Evolutionary conservation across 2,888 invertebrate species (phyloP).

Genomic region (Ennomos fuscantarius): DNA sequence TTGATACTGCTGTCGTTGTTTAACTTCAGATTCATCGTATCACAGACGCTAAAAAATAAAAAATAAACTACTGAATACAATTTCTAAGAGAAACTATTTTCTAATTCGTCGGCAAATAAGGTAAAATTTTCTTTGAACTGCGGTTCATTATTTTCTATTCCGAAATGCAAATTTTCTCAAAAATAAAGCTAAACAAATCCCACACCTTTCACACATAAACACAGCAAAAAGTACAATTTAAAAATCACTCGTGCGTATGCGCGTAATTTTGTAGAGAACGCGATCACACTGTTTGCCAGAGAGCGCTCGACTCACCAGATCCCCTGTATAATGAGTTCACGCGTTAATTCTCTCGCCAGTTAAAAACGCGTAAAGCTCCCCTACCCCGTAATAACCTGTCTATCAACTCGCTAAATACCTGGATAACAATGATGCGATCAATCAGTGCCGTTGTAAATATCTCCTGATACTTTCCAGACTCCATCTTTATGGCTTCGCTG

Average conservation of each 20-base stretch:
- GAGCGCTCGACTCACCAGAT: slow-evolving; percentile 45
- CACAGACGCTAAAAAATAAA: slow-evolving; percentile 46
- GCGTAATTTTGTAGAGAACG: slow-evolving; percentile 56
- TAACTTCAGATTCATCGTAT: slow-evolving; percentile 74
- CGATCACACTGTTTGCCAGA: slow-evolving; percentile 65
- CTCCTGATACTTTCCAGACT: slow-evolving; percentile 71
- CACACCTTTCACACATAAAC: slow-evolving; percentile 65
- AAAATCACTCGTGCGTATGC: slow-evolving; percentile 50
- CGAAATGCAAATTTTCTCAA: too few species aligned
- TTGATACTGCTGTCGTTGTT: slow-evolving; percentile 66
- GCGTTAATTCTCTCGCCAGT: slow-evolving; percentile 64
- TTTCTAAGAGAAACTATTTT: not conserved
- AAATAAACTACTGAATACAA: slow-evolving; percentile 16
- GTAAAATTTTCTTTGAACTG: too few species aligned
- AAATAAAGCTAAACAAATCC: slow-evolving; percentile 22
- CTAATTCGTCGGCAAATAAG: too few species aligned
- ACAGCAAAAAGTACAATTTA: slow-evolving; percentile 26
- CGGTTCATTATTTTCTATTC: too few species aligned
- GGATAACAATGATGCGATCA: slow-evolving; percentile 73
- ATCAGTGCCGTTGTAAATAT: slow-evolving; percentile 73
- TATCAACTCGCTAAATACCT: slow-evolving; percentile 33
- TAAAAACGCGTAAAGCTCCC: slow-evolving; percentile 64
- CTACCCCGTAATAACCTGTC: slow-evolving; percentile 37
- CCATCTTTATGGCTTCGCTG: slow-evolving; percentile 67
- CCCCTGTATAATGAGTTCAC: slow-evolving; percentile 68